Evolutionary conservation across 2,113 vertebrate genomes (phyloP), one percentile per base, ranked within the genome.

Genomic region (Myxocyprinus asiaticus): DNA sequence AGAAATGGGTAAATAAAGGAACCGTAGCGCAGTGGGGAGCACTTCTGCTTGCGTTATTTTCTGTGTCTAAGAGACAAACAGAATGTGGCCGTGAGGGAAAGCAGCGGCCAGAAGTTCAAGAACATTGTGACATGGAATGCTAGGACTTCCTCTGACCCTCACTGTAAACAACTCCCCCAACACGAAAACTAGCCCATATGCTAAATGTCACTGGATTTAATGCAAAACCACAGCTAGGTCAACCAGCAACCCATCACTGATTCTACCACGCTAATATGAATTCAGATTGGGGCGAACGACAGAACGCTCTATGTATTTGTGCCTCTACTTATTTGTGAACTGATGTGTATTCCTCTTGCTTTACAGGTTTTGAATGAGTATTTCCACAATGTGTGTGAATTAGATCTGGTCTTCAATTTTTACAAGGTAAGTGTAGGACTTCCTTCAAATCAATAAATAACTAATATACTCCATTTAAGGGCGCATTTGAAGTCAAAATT

Each of bases 361-460:
- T 11, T 7, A 14, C 80, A 98, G 96, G 96, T 98, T 83, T 90
- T 98, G 88, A 98, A 98, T 3, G 96, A 98, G 55, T 98, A 98
- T 88, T 98, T 98, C 87, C 96, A 98, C 92, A 98, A 98, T 0
- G 96, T 98, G 84, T 98, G 96, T 4, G 96, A 98, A 73, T 87
- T 98, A 80, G 96, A 98, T 83, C 90, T 98, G 59, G 96, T 98
- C 68, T 98, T 98, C 90, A 98, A 98, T 88, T 98, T 98, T 92
- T 98, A 98, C 87, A 98, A 97, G 96, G 96, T 97, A 89, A 84
- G 90, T 22, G 5, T 0, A 51, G 6, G 0, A 59, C 48, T 15
- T 69, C 12, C 14, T 47, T n/a, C n/a, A n/a, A n/a, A n/a, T n/a
- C n/a, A n/a, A n/a, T n/a, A n/a, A n/a, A n/a, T n/a, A n/a, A n/a